phyloP scores from a whole-genome alignment of 1,140 invertebrate genomes.

The Saccostrea echinata region DNA sequence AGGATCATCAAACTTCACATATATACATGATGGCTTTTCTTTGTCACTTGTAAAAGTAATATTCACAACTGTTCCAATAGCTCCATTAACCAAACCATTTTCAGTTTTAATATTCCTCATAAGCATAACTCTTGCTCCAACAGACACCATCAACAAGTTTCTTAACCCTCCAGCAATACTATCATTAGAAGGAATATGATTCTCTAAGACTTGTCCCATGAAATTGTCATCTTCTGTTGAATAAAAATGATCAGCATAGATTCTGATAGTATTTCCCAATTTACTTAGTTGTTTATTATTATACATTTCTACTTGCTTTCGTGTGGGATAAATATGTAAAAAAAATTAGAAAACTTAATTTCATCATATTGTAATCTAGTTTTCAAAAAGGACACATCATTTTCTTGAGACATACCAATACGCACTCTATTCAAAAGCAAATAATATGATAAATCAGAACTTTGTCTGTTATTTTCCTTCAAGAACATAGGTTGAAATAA shows the following conservation, averaged over 20 bases:
- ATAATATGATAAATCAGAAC: conserved; percentile 34
- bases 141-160: conserved; percentile 13
- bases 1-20: conserved; percentile 56
- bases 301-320: conserved; percentile 34
- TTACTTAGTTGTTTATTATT: background rate
- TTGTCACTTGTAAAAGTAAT: background rate
- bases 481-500: conserved; percentile 59
- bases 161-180: conserved; percentile 49
- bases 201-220: conserved; percentile 19
- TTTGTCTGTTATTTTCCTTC: conserved; percentile 54
- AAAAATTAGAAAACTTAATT: background rate
- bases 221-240: conserved; percentile 36
- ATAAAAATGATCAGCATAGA: conserved; percentile 55
- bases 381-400: conserved; percentile 25
- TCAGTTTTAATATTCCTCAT: conserved; percentile 57
- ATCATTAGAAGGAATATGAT: conserved; percentile 43
- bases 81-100: conserved; percentile 58
- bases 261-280: conserved; percentile 1
- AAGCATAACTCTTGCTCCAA: conserved; percentile 54
- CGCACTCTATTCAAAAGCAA: conserved; percentile 49
- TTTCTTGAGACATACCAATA: conserved; percentile 26
- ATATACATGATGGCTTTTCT: background rate
- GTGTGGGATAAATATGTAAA: conserved; percentile 38
- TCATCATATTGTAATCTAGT: background rate
- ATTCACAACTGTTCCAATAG: conserved; percentile 46